Evolutionary conservation across 2,797 vertebrate species (phyloP).

Genomic region (Podarcis lilfordi): DNA sequence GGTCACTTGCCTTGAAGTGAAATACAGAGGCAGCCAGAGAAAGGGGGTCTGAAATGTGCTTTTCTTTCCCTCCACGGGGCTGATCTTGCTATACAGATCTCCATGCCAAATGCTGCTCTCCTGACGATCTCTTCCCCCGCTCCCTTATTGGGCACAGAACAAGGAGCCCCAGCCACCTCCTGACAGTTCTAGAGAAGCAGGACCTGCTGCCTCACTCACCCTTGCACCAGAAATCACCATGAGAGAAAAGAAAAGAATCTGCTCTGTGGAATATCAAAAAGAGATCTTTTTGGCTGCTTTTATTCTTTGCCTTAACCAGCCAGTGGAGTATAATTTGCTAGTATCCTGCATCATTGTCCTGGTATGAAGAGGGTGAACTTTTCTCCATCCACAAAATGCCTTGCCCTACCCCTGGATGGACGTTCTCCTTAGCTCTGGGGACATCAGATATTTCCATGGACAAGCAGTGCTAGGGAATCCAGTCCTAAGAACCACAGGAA

Average conservation of each 20-base stretch:
- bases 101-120: background rate
- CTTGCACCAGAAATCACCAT: background rate
- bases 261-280: background rate
- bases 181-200: background rate
- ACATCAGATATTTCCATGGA: background rate
- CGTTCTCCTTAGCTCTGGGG: background rate
- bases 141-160: background rate
- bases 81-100: background rate
- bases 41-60: background rate
- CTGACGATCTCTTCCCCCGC: background rate
- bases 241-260: background rate
- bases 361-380: background rate
- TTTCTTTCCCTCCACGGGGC: background rate
- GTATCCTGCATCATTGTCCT: background rate
- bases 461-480: background rate
- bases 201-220: background rate
- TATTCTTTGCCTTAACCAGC: slow-evolving; percentile 31
- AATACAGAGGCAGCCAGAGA: no score
- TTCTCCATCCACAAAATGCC: background rate
- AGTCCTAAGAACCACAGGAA: background rate
- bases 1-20: background rate
- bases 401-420: background rate
- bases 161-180: no score
- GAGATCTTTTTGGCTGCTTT: background rate
- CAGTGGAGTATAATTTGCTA: background rate